phyloP scores from a whole-genome alignment of 2,113 vertebrate genomes.

The Prionailurus bengalensis region DNA sequence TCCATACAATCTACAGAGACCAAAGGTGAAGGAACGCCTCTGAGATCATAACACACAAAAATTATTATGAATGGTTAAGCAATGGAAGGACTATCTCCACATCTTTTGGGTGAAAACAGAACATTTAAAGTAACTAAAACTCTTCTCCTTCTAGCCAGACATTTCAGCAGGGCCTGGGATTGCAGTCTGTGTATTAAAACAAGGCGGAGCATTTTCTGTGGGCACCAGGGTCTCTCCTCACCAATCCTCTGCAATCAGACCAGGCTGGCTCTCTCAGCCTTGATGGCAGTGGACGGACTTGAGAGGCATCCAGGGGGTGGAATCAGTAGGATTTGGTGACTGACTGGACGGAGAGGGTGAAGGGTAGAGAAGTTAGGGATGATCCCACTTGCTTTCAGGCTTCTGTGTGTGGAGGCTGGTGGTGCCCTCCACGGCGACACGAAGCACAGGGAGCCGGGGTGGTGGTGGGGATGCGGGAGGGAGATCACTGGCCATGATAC shows the following conservation, averaged over 20 bases:
- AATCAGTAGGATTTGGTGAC: not conserved
- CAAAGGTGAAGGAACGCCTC: not conserved
- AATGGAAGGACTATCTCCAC: not conserved
- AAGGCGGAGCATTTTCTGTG: rapidly evolving
- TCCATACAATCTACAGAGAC: not conserved
- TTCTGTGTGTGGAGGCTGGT: rapidly evolving
- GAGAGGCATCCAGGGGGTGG: not conserved
- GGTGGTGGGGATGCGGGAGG: not conserved
- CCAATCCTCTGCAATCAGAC: rapidly evolving
- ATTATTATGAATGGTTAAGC: not conserved
- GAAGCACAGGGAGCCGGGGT: not conserved
- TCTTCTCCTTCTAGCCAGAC: not conserved
- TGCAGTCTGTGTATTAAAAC: rapidly evolving
- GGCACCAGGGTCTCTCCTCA: not conserved
- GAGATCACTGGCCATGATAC: rapidly evolving
- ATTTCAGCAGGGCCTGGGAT: rapidly evolving
- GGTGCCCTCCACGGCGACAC: rapidly evolving
- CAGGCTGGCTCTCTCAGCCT: not conserved
- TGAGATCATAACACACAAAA: not conserved
- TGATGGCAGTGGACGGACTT: rapidly evolving
- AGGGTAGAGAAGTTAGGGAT: rapidly evolving
- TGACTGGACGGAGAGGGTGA: rapidly evolving
- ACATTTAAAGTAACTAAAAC: not conserved
- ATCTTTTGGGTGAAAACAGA: not conserved
- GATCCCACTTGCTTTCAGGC: not conserved